Conservation (phyloP, 2,888 invertebrate genomes). For the Allacma fusca region DNA sequence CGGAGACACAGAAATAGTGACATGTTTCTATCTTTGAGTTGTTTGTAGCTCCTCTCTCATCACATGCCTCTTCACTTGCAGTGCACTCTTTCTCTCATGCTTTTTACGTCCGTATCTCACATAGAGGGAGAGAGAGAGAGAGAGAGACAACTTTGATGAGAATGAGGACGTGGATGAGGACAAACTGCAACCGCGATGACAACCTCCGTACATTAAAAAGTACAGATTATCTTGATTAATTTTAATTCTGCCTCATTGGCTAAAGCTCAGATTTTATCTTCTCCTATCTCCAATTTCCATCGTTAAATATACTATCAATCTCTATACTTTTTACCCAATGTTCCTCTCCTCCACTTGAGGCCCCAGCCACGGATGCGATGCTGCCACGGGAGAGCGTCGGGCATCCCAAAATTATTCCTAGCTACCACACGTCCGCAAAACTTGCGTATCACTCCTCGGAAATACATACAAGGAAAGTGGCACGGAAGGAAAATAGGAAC, state of each 20-base stretch:
- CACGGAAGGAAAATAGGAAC: too few species aligned
- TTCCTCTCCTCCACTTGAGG: neutral
- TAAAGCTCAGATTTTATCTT: slow-evolving; percentile 38
- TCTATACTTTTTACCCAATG: slow-evolving; percentile 20
- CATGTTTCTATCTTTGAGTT: slow-evolving; percentile 11
- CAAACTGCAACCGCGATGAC: slow-evolving; percentile 33
- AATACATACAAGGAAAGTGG: too few species aligned
- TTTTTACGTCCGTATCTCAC: too few species aligned
- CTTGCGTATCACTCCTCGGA: neutral
- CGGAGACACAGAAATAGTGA: neutral
- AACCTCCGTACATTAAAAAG: slow-evolving; percentile 38
- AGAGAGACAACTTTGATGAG: slow-evolving; percentile 19
- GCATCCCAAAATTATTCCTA: too few species aligned
- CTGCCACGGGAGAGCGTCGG: too few species aligned
- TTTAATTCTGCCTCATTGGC: slow-evolving; percentile 40
- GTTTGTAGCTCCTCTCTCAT: too few species aligned
- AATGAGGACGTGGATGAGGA: slow-evolving; percentile 26
- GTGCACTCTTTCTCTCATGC: too few species aligned
- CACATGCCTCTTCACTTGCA: too few species aligned
- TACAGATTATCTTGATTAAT: slow-evolving; percentile 46
- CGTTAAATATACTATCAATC: slow-evolving; percentile 30
- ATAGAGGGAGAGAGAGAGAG: too few species aligned
- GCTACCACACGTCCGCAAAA: too few species aligned
- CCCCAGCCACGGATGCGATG: too few species aligned
- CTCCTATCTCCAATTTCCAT: slow-evolving; percentile 18